phyloP scores from a whole-genome alignment of 1,140 invertebrate genomes.

The Calycopis cecrops region DNA sequence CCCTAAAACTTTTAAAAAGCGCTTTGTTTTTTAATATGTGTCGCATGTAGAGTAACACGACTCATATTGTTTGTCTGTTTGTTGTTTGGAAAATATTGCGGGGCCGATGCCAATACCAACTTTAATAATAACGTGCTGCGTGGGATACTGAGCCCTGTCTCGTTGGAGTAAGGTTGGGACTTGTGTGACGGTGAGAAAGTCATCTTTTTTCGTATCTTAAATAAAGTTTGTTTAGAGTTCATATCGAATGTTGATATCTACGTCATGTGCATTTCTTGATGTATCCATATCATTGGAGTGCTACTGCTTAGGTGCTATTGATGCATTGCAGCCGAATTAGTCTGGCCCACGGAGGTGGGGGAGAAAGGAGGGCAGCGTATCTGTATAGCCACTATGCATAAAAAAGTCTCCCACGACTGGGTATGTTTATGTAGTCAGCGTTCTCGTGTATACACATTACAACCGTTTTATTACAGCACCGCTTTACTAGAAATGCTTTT shows the following conservation, averaged over 20 bases:
- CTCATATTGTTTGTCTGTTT: constrained; percentile 8
- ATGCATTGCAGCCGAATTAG: no score
- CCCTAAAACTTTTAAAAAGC: no score
- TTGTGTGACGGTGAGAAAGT: not conserved
- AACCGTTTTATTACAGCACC: no score
- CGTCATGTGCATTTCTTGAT: not conserved
- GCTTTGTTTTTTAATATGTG: constrained; percentile 1
- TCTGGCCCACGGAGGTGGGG: no score
- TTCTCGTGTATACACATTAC: no score
- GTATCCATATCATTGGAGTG: no score
- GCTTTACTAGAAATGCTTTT: no score
- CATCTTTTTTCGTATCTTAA: constrained; percentile 4
- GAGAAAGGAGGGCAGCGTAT: no score
- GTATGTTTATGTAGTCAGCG: no score
- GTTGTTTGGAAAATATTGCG: constrained; percentile 6
- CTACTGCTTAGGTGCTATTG: no score
- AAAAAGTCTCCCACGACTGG: no score
- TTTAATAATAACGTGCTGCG: not conserved
- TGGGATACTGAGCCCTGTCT: not conserved
- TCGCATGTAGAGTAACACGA: not conserved
- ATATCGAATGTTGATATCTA: constrained; percentile 4
- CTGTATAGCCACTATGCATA: no score
- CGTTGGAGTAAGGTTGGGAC: not conserved
- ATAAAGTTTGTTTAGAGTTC: constrained; percentile 8
- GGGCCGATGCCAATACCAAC: constrained; percentile 5